Conservation (phyloP, 2,888 invertebrate species). For the Nephrocerus scutellatus region DNA sequence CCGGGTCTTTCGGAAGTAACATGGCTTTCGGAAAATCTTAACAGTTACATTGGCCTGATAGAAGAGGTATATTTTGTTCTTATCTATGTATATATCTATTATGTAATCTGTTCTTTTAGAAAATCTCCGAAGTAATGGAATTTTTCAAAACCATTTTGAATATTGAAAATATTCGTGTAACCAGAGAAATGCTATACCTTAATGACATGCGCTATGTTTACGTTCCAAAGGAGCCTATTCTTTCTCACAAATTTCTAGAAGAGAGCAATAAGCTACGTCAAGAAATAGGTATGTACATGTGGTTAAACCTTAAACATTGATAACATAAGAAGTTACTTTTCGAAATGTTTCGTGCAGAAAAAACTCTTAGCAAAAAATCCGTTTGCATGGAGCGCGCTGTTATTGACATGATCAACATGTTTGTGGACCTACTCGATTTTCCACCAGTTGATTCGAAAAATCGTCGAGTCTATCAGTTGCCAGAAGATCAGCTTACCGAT, state of each 20-base stretch:
- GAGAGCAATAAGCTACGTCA: conserved; percentile 55
- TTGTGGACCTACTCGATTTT: conserved; percentile 52
- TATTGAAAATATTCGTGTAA: conserved; percentile 68
- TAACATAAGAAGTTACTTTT: neutral
- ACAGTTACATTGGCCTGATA: conserved; percentile 46
- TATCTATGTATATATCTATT: neutral
- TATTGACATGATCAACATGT: conserved; percentile 69
- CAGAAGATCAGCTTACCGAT: conserved; percentile 52
- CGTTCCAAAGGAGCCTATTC: conserved; percentile 57
- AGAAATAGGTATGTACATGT: conserved; percentile 26
- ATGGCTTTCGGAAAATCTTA: conserved; percentile 68
- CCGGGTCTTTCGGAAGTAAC: conserved; percentile 71
- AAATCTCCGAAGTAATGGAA: conserved; percentile 28
- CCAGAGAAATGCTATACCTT: conserved; percentile 60
- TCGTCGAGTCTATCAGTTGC: conserved; percentile 54
- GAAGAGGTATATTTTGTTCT: conserved; percentile 49
- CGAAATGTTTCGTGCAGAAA: conserved; percentile 31
- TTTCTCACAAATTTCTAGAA: conserved; percentile 56
- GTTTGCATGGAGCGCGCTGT: conserved; percentile 68
- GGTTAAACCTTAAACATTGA: neutral
- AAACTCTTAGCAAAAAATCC: conserved; percentile 54
- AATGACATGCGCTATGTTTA: conserved; percentile 56
- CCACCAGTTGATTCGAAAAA: conserved; percentile 49
- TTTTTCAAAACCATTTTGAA: conserved; percentile 53
- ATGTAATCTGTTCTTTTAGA: conserved; percentile 21